Evolutionary conservation across 2,797 vertebrate genomes (phyloP).

Genomic region (Chiloscyllium punctatum): DNA sequence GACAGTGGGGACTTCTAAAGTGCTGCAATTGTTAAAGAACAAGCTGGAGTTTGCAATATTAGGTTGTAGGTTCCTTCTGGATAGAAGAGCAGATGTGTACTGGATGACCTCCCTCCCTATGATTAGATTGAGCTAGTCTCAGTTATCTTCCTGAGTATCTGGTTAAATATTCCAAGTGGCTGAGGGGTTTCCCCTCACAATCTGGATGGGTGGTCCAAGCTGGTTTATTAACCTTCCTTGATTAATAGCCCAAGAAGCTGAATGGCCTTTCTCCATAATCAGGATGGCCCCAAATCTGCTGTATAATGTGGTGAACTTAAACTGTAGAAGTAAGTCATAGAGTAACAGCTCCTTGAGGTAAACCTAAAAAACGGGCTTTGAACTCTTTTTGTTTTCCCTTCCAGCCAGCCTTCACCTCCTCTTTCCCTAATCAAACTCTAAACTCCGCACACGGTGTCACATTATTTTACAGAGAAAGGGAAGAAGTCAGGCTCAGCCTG

Average conservation of each 20-base stretch:
- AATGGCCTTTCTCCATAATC: not conserved
- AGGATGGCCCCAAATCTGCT: not conserved
- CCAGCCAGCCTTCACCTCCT: not conserved
- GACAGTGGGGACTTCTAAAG: not conserved
- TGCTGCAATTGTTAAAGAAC: not conserved
- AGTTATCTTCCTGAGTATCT: too few species aligned
- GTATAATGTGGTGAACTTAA: not conserved
- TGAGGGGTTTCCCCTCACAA: too few species aligned
- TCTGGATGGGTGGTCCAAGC: too few species aligned
- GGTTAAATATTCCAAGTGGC: too few species aligned
- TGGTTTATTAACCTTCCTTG: not conserved
- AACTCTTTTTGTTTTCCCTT: not conserved
- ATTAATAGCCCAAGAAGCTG: too few species aligned
- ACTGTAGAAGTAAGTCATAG: not conserved
- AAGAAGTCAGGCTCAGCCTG: conserved; percentile 68
- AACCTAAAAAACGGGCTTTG: not conserved
- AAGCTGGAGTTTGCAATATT: not conserved
- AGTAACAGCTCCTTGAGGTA: not conserved
- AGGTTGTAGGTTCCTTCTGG: not conserved
- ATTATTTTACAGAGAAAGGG: conserved; percentile 60
- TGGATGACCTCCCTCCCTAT: too few species aligned
- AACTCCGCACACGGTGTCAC: not conserved
- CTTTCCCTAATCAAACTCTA: not conserved
- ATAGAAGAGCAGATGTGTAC: not conserved
- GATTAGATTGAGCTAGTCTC: too few species aligned